Evolutionary conservation across 2,113 vertebrate species (phyloP).

Genomic region (Suricata suricatta): DNA sequence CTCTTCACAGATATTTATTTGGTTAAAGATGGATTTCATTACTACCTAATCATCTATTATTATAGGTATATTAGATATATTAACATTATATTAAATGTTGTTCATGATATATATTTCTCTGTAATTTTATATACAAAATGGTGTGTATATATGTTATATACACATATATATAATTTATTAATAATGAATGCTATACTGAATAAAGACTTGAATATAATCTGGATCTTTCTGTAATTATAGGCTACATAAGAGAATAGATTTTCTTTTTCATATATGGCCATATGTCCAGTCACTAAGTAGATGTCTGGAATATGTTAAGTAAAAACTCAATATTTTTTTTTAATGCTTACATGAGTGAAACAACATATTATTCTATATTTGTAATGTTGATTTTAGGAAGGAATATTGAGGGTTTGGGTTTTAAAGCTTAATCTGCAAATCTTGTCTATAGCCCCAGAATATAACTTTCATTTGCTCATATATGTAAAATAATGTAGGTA

Average conservation of each 20-base stretch:
- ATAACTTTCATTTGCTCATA: neutral
- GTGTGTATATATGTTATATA: fast-evolving
- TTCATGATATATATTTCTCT: neutral
- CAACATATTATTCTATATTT: neutral
- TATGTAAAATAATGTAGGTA: neutral
- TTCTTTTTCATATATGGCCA: neutral
- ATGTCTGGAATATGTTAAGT: neutral
- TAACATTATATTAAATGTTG: neutral
- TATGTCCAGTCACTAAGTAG: neutral
- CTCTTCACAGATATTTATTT: neutral
- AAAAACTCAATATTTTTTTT: neutral
- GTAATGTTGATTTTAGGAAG: neutral
- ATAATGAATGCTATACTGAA: neutral
- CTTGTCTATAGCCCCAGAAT: neutral
- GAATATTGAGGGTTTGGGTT: neutral
- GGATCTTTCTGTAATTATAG: neutral
- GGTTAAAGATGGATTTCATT: neutral
- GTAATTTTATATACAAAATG: neutral
- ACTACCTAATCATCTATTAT: neutral
- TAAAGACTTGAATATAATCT: neutral
- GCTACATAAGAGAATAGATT: neutral
- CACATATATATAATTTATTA: neutral
- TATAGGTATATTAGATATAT: neutral
- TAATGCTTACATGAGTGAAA: neutral
- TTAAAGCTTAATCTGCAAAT: neutral